Evolutionary conservation across 1,140 invertebrate genomes (phyloP), one percentile per base, ranked within the genome.

Genomic region (Drosophila obscura): DNA sequence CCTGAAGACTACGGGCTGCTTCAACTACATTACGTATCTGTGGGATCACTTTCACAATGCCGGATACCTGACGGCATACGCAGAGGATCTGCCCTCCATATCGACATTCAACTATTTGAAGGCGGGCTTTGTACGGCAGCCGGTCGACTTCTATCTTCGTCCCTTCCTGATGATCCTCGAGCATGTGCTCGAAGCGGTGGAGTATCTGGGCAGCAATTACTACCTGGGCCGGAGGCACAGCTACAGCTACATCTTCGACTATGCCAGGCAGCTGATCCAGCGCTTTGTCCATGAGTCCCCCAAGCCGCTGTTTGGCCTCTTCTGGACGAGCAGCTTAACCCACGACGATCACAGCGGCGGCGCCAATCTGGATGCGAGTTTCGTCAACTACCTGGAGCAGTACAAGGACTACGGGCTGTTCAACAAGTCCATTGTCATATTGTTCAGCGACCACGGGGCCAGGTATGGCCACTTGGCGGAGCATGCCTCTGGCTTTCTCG

Each of bases 391-490:
- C 77, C 92, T 97, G 9, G 87, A 93, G 51, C 87, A 92, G 5
- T 83, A 96, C 22, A 91, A 94, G 24, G 71, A 92, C 1, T 91
- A 92, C 1, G 93, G 94, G 0, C 91, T 94, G 8, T 91, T 96
- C 44, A 93, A 96, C 22, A 93, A 94, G 44, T 94, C 95, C 0
- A 92, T 96, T 75, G 89, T 99, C 0, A 93, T 99, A 16, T 93
- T 98, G 19, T 92, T 98, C 74, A 97, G 97, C 76, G 98, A 99
- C 91, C 98, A 99, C 91, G 98, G 98, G 0, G 95, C 97, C 79
- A 91, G 97, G 19, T 98, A 95, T 93, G 97, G 97, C 4, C 92
- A 92, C 2, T 94, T 97, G 26, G 90, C 96, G 28, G 82, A 94
- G 52, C 56, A 89, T 15, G 6, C 51, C 73, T 94, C 95, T 49